Evolutionary conservation across 2,113 vertebrate species (phyloP).

Genomic region (Tyto alba): DNA sequence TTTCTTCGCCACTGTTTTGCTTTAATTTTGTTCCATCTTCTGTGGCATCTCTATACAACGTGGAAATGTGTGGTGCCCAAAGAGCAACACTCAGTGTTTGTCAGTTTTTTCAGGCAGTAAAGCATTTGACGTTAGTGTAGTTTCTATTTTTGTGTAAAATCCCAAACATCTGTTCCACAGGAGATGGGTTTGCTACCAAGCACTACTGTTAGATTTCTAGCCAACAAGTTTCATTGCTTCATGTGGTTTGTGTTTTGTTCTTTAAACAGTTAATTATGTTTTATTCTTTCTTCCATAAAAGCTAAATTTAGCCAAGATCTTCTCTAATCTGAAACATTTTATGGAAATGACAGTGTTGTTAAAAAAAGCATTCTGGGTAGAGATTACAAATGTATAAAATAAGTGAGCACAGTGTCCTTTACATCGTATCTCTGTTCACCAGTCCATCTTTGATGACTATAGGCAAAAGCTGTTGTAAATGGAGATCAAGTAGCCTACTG

Average conservation of each 20-base stretch:
- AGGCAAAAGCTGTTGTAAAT: neutral
- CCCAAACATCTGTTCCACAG: constrained; percentile 74
- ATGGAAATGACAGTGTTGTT: constrained; percentile 65
- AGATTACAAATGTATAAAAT: constrained; percentile 20
- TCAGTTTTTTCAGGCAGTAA: constrained; percentile 1
- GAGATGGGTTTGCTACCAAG: constrained; percentile 74
- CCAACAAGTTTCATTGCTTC: constrained; percentile 72
- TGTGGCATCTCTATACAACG: neutral
- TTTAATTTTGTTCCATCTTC: neutral
- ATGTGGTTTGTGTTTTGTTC: constrained; percentile 81
- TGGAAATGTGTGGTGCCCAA: neutral
- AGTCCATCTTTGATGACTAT: neutral
- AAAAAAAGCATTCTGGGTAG: constrained; percentile 29
- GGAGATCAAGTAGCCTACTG: neutral
- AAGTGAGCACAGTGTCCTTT: neutral
- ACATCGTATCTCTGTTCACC: neutral
- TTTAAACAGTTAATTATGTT: constrained; percentile 79
- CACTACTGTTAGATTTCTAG: constrained; percentile 78
- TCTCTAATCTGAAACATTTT: constrained; percentile 75
- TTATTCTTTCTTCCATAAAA: constrained; percentile 77
- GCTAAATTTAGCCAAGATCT: constrained; percentile 79
- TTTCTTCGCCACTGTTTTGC: neutral
- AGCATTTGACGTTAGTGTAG: neutral
- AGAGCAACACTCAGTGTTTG: neutral
- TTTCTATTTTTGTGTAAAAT: constrained; percentile 67